Percentiles rank a stretch among this genome's conserved stretches.
Conservation (phyloP, 2,888 invertebrate species). For the Lasius fuliginosus region DNA sequence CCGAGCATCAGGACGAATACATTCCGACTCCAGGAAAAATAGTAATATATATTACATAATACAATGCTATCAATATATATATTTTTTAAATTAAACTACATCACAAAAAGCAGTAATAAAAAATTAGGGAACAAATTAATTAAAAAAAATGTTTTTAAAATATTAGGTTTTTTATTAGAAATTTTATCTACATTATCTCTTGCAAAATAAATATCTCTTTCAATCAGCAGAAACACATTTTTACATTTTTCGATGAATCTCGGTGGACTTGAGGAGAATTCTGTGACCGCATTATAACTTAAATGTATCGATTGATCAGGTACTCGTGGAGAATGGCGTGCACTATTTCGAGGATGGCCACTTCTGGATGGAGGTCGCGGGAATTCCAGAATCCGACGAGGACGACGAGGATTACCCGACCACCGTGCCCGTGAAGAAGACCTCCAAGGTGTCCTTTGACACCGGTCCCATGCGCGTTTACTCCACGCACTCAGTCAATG, state of each 20-base stretch:
- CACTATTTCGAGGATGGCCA: conserved; percentile 97
- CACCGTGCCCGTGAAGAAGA: conserved; percentile 92
- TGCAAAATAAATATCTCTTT: not conserved
- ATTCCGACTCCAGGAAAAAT: conserved; percentile 90
- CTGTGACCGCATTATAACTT: not conserved
- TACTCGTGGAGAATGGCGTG: conserved; percentile 92
- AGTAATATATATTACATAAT: conserved; percentile 83
- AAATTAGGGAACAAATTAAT: not conserved
- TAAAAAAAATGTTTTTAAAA: not conserved
- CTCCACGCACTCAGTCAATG: conserved; percentile 97
- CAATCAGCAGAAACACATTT: not conserved
- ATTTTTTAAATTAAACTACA: not conserved
- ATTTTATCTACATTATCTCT: not conserved
- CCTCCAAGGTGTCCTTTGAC: conserved; percentile 91
- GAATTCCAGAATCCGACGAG: conserved; percentile 92
- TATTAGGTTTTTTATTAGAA: not conserved
- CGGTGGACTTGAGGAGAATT: not conserved
- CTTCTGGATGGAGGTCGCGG: conserved; percentile 96
- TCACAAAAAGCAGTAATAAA: not conserved
- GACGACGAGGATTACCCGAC: conserved; percentile 91
- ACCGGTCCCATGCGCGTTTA: conserved; percentile 95
- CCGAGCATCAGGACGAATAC: conserved; percentile 86
- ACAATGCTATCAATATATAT: not conserved
- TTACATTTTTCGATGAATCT: not conserved
- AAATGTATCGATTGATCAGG: conserved; percentile 67